Percentiles rank a stretch among this genome's conserved stretches.
phyloP scores from a whole-genome alignment of 2,888 invertebrate genomes.

The Drosophila eohydei region DNA sequence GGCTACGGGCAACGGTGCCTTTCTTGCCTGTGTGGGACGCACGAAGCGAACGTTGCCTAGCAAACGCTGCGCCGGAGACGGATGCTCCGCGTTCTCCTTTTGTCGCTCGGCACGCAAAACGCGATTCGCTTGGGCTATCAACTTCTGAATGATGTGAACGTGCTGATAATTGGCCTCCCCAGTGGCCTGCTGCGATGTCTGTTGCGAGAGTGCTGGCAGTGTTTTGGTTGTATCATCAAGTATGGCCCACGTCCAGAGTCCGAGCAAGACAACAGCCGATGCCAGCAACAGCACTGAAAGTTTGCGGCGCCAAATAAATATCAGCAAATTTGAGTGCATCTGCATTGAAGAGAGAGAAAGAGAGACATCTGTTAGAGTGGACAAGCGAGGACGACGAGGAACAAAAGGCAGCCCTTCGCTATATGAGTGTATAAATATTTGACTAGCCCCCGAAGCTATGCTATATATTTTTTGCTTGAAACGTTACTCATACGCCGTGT shows the following conservation, averaged over 20 bases:
- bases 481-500: constrained; percentile 74
- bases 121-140: constrained; percentile 85
- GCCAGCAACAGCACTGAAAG: constrained; percentile 82
- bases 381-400: constrained; percentile 1
- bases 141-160: constrained; percentile 83
- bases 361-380: constrained; percentile 6
- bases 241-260: constrained; percentile 85
- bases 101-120: constrained; percentile 79
- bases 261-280: constrained; percentile 79
- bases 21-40: constrained; percentile 78
- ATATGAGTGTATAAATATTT: constrained; percentile 73
- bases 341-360: constrained; percentile 48
- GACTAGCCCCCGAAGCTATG: constrained; percentile 73
- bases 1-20: constrained; percentile 75
- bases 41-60: constrained; percentile 80
- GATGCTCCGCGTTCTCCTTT: constrained; percentile 56
- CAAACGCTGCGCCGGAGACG: constrained; percentile 38
- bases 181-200: constrained; percentile 13
- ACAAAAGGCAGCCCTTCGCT: constrained; percentile 29
- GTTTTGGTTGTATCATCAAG: constrained; percentile 69
- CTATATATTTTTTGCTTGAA: constrained; percentile 43
- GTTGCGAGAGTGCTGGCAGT: constrained; percentile 33
- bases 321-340: constrained; percentile 84
- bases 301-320: constrained; percentile 84
- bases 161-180: constrained; percentile 72